Base-by-base conservation (phyloP, 2,888 invertebrate genomes). In the Diloba caeruleocephala region DNA sequence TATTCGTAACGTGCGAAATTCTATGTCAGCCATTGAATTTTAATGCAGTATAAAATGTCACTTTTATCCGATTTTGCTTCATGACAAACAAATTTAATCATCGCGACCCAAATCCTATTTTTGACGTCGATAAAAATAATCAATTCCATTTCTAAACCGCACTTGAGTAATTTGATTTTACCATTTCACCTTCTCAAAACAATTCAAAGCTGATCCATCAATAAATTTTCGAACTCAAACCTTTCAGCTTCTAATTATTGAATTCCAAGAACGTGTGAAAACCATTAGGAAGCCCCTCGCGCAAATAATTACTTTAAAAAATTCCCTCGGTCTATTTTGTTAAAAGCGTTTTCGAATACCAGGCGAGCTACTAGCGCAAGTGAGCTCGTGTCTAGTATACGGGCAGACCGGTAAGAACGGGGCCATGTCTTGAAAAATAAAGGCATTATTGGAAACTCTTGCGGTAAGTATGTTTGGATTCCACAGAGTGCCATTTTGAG, bases 331-430 rank as follows among this genome's bases (percentile, higher is more conserved):
- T 62, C 72, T 78, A 76, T 77, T 77, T 76, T 61, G 68, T 61
- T 80, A 72, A 82, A 82, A 82, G 82, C 82, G 41, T 80, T 82
- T 71, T 73, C 78, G 36, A 72, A 73, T 74, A 68, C 38, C 66
- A 48, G 58, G 49, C 64, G 53, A 74, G 72, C 55, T 70, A 66
- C 61, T 67, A 53, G 56, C 38, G 73, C 56, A 15, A 64, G 52
- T 61, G 66, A 63, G 58, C 39, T 43, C 34, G 29, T 67, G 56
- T 53, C 56, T 50, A 49, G 50, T 42, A 48, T 48, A 43, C 51
- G 36, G 29, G 48, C 28, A 34, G 15, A 48, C 34, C 52, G 50
- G 52, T 68, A 61, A 73, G 73, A 67, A 60, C 52, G 57, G 39
- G 59, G 46, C 53, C 64, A 36, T 62, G 63, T 73, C 71, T 73